Base-by-base conservation (phyloP, 2,888 invertebrate genomes). In the Gasteruption jaculator region DNA sequence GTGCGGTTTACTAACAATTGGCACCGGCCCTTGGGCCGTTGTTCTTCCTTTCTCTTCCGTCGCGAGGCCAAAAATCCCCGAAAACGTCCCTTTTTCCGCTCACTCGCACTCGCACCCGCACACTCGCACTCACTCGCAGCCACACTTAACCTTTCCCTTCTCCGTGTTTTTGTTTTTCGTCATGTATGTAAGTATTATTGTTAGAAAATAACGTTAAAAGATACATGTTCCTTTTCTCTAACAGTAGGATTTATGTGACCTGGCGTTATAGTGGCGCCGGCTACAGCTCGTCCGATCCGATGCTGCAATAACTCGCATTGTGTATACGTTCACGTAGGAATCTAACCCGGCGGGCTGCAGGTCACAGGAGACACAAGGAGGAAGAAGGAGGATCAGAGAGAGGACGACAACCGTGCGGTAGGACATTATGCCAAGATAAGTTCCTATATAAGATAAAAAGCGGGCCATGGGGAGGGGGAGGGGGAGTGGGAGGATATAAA, bases 231-330 rank as follows among this genome's bases (percentile, higher is more conserved):
- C n/a, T n/a, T n/a, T n/a, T n/a, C n/a, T n/a, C n/a, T n/a, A n/a
- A n/a, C n/a, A n/a, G n/a, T n/a, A 56, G 57, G 57, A 63, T 63
- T 63, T 62, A 63, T 61, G 63, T 58, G 54, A 48, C 53, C 57
- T 65, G 63, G 63, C 63, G 61, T 63, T 63, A n/a, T n/a, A 59
- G 58, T 64, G 65, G 63, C 62, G 63, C 60, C 61, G 57, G 56
- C 53, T 33, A 48, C 48, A 46, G 50, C 53, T 58, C 56, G 54
- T 45, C 51, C 43, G 46, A 39, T 36, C 33, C 33, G 58, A 57
- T 65, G 63, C 62, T 54, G 61, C 67, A 68, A 68, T 68, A 69
- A 69, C 68, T 68, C 63, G 66, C 66, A 69, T 69, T 68, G 68
- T 68, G 64, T 66, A 61, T 64, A 63, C 59, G 57, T 57, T 59